phyloP scores from a whole-genome alignment of 2,888 invertebrate species.

The Amblyteles armatorius region DNA sequence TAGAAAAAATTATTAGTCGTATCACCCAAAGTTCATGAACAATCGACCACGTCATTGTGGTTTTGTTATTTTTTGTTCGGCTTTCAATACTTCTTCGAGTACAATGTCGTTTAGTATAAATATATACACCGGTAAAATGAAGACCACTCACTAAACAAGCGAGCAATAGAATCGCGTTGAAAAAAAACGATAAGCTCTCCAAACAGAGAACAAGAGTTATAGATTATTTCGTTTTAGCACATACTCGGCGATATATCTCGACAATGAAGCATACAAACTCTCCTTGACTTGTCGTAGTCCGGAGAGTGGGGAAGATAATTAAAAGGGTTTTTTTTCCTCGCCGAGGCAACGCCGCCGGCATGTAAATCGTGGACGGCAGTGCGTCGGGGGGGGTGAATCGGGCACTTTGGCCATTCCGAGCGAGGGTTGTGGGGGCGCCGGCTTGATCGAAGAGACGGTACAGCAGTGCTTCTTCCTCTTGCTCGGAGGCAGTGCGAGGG shows the following conservation, averaged over 20 bases:
- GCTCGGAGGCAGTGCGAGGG: conserved; percentile 4
- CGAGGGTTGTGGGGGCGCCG: conserved; percentile 12
- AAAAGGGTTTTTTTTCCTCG: conserved; percentile 58
- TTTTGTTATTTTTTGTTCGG: neutral
- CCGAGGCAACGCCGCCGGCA: conserved; percentile 56
- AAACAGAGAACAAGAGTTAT: conserved; percentile 11
- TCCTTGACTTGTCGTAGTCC: conserved; percentile 66
- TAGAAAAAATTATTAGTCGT: conserved; percentile 16
- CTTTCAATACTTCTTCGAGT: neutral
- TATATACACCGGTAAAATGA: neutral
- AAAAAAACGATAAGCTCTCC: neutral
- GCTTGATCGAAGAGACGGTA: conserved; percentile 62
- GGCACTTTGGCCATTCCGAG: conserved; percentile 55
- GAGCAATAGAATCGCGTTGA: neutral
- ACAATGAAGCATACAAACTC: conserved; percentile 47
- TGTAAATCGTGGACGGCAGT: conserved; percentile 67
- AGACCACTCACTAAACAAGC: neutral
- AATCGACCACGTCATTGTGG: neutral
- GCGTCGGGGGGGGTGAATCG: conserved; percentile 47
- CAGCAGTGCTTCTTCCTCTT: conserved; percentile 14
- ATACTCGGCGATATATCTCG: conserved; percentile 36
- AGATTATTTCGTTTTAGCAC: conserved; percentile 10
- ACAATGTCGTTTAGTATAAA: neutral
- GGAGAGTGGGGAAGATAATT: conserved; percentile 66
- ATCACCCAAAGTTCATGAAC: neutral